phyloP scores from a whole-genome alignment of 2,113 vertebrate genomes.

The Psammodynastes pulverulentus region DNA sequence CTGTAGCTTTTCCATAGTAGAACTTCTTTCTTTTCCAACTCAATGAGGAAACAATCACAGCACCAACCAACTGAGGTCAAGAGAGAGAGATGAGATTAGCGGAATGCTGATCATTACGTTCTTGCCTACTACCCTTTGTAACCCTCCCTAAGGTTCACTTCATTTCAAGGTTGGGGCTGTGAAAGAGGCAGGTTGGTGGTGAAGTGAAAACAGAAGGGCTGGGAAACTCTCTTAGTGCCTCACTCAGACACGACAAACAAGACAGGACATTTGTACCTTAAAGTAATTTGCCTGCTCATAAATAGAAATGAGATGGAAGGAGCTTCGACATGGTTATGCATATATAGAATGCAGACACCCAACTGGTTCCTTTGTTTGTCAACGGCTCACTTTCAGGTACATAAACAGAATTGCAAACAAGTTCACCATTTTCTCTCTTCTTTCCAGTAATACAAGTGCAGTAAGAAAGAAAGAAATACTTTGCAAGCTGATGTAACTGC shows the following conservation, averaged over 20 bases:
- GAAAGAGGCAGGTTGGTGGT: neutral
- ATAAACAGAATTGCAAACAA: neutral
- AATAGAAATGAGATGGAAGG: neutral
- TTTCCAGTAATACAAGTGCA: neutral
- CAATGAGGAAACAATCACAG: neutral
- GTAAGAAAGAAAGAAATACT: neutral
- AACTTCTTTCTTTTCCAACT: neutral
- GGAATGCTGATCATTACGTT: neutral
- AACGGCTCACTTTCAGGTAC: neutral
- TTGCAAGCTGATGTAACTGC: neutral
- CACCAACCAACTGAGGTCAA: neutral
- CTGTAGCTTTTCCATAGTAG: neutral
- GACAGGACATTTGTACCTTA: neutral
- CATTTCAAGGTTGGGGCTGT: neutral
- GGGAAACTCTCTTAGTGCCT: neutral
- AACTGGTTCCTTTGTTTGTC: neutral
- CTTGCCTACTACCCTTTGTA: rapidly evolving
- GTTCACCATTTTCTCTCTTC: neutral
- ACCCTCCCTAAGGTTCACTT: neutral
- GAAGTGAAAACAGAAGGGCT: neutral
- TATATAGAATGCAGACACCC: neutral
- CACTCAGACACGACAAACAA: neutral
- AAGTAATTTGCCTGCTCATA: neutral
- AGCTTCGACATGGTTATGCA: neutral
- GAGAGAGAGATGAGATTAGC: neutral